A percentile compares a stretch with the other conserved stretches of the same genome.
phyloP scores from a whole-genome alignment of 92 coral and sea anemone genomes.

The Siderastrea radians region DNA sequence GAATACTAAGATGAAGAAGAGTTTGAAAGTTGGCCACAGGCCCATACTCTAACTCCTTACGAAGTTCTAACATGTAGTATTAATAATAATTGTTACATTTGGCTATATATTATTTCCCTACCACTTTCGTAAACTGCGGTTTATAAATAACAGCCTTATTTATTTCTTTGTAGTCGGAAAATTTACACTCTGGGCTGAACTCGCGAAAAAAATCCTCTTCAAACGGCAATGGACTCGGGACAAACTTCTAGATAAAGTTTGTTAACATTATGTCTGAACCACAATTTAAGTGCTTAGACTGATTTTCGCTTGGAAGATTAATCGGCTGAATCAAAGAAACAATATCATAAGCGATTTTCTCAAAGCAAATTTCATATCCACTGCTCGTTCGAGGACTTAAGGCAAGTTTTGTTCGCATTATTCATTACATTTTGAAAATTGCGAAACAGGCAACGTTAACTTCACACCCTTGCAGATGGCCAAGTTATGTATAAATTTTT shows the following conservation, averaged over 20 bases:
- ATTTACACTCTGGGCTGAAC: constrained; percentile 38
- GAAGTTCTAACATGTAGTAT: constrained; percentile 80
- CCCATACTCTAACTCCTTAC: constrained; percentile 90
- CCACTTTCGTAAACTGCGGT: constrained; percentile 34
- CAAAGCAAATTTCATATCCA: background rate
- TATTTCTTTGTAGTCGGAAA: constrained; percentile 30
- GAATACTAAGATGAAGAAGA: background rate
- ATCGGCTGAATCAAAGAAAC: background rate
- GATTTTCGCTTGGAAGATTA: background rate
- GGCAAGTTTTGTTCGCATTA: background rate
- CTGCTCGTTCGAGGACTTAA: background rate
- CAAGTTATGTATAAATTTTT: background rate
- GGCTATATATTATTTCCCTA: constrained; percentile 58
- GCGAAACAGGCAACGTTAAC: background rate
- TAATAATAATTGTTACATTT: constrained; percentile 30
- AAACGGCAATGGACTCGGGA: background rate
- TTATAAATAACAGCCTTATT: constrained; percentile 53
- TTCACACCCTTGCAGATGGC: background rate
- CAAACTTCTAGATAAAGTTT: background rate
- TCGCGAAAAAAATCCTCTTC: background rate
- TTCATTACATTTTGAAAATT: background rate
- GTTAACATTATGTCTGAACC: background rate
- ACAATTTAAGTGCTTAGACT: background rate
- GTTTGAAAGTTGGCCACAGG: constrained; percentile 75
- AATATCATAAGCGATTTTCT: constrained; percentile 5